Evolutionary conservation across 2,113 vertebrate genomes (phyloP).

Genomic region (Phoxinus phoxinus): DNA sequence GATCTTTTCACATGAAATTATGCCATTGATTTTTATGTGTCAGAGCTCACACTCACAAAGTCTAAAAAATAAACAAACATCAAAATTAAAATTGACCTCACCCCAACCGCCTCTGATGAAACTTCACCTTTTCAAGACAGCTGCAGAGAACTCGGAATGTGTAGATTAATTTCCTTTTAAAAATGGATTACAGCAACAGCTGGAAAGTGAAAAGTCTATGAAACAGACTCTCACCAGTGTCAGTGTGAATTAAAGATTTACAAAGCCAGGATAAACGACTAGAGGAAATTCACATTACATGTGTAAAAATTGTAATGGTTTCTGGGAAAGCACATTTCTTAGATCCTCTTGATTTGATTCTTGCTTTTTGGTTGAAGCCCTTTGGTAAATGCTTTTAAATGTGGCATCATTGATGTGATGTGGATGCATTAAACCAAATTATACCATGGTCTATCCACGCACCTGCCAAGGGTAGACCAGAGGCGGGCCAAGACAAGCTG

Average conservation of each 20-base stretch:
- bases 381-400: background rate
- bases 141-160: background rate
- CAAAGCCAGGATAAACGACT: background rate
- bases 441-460: too few relatives aligned
- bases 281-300: background rate
- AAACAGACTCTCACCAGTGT: background rate
- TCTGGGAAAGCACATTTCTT: background rate
- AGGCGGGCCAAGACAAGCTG: too few relatives aligned
- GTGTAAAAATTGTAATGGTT: background rate
- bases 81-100: background rate
- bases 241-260: background rate
- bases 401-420: background rate
- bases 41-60: background rate
- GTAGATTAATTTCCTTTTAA: background rate
- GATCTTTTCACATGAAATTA: background rate
- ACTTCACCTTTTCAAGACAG: background rate
- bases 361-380: background rate
- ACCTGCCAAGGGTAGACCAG: too few relatives aligned
- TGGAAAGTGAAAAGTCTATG: background rate
- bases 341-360: background rate
- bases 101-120: background rate
- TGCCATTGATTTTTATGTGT: background rate
- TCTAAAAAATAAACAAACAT: background rate
- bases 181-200: background rate
- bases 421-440: background rate